These are phyloP conservation scores for Camponotus floridanus DNA, from an alignment of 1,140 invertebrate genomes.

Conservation along the genomic window DNA sequence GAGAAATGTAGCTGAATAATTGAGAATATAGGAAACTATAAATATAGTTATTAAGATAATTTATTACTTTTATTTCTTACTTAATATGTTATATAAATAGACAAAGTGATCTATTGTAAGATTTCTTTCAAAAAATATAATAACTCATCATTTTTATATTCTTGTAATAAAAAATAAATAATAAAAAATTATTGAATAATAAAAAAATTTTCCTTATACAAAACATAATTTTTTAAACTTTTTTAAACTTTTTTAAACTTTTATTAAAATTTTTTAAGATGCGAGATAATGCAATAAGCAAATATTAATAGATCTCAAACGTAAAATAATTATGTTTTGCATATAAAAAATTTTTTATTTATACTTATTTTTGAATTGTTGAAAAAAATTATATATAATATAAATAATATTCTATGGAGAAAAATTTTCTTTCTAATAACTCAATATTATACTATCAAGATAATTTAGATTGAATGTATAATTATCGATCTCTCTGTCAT, in stretches of 20 bases:
- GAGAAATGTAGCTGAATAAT: neutral
- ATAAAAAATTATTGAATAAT: slow-evolving; percentile 7
- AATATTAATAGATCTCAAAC: slow-evolving; percentile 13
- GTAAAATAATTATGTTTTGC: too few species aligned
- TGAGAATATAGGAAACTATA: neutral
- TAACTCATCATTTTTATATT: neutral
- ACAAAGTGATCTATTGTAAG: neutral
- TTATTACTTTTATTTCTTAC: neutral
- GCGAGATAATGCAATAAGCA: neutral
- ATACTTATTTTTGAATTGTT: too few species aligned
- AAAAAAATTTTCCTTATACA: neutral
- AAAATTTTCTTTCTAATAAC: neutral
- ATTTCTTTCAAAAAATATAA: neutral
- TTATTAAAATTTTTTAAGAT: neutral
- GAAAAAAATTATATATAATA: too few species aligned
- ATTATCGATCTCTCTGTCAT: neutral
- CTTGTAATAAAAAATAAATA: neutral
- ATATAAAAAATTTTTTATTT: too few species aligned
- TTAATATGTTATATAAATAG: neutral
- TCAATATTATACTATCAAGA: too few species aligned
- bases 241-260: neutral
- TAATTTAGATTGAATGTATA: neutral
- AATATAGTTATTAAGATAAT: neutral
- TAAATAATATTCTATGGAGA: neutral
- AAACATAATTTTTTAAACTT: neutral